Base-by-base conservation (phyloP, 2,113 vertebrate genomes). In the Pelobates fuscus region DNA sequence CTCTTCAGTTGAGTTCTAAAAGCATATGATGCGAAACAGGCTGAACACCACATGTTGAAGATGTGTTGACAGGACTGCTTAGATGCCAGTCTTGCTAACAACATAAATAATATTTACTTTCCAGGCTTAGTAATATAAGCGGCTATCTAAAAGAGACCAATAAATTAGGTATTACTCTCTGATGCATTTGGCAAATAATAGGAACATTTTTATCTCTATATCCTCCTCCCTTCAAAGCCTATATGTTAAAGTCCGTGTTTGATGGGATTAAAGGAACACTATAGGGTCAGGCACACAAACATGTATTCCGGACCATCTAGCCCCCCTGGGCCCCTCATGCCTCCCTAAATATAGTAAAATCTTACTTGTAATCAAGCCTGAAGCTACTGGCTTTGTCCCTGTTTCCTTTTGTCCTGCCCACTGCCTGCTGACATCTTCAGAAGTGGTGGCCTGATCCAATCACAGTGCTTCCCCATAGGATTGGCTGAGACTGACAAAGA, bases 111-210 rank as follows among this genome's bases (percentile, higher is more conserved):
- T 58, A 60, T 20, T 37, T 44, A 15, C 12, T 17, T 54, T 63
- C 59, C 18, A 11, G 26, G 27, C 29, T 29, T 62, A 18, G 24
- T 8, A 44, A 66, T 58, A 57, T 5, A 58, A 66, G 29, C 43
- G 30, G 1, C 24, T 24, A 21, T 23, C 11, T 17, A 25, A 54
- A 2, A 62, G 41, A 44, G 24, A 26, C 24, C 30, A 20, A 29
- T 29, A 18, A 17, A 65, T 62, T 24, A 67, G 60, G 66, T 32
- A n/a, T 67, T 58, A 66, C 18, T 44, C 62, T 66, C 15, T 29
- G 17, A 57, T 59, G 32, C 14, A 14, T 37, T 62, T 2, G 17
- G 29, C 5, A n/a, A 37, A 73, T 2, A 73, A 55, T 64, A 25
- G 20, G 23, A 25, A 11, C 23, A 21, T 14, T 26, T 18, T 44